Percentiles rank a stretch among this genome's conserved stretches.
Conservation (phyloP, 30 jellyfish, hydroid and myxozoan genomes). For the Catostylus mosaicus region DNA sequence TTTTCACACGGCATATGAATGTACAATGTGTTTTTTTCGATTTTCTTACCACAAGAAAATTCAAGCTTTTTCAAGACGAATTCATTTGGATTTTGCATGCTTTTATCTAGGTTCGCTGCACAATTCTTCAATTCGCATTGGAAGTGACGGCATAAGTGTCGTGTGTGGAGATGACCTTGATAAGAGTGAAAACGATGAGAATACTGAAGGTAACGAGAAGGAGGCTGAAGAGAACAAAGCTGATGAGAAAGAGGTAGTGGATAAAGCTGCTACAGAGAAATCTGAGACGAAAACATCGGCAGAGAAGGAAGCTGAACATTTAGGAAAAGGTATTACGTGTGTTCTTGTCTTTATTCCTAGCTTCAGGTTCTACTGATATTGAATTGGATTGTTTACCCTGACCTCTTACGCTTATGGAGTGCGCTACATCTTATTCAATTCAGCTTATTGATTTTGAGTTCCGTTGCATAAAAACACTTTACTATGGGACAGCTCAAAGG, state of each 20-base stretch:
- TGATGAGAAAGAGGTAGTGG: constrained; percentile 9
- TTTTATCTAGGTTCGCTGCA: constrained; percentile 44
- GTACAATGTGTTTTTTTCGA: too few relatives aligned
- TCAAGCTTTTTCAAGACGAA: too few relatives aligned
- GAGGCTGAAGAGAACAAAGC: constrained; percentile 29
- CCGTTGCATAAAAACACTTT: too few relatives aligned
- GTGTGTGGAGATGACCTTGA: constrained; percentile 92
- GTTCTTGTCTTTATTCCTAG: background rate
- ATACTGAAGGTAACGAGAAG: constrained; percentile 12
- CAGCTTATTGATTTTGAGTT: too few relatives aligned
- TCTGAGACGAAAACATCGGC: background rate
- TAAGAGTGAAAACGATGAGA: constrained; percentile 55
- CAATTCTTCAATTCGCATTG: constrained; percentile 80
- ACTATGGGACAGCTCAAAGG: too few relatives aligned
- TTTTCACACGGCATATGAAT: too few relatives aligned
- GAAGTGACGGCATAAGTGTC: constrained; percentile 84
- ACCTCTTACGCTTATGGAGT: too few relatives aligned
- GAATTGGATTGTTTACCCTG: background rate
- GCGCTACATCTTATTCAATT: too few relatives aligned
- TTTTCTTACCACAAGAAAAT: too few relatives aligned
- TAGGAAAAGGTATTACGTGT: constrained; percentile 42
- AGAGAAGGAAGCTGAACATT: constrained; percentile 64
- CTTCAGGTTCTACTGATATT: background rate
- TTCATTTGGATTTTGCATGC: too few relatives aligned
- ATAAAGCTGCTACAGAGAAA: constrained; percentile 1